Conservation (phyloP, 2,113 vertebrate species). For the Porphyrio hochstetteri region DNA sequence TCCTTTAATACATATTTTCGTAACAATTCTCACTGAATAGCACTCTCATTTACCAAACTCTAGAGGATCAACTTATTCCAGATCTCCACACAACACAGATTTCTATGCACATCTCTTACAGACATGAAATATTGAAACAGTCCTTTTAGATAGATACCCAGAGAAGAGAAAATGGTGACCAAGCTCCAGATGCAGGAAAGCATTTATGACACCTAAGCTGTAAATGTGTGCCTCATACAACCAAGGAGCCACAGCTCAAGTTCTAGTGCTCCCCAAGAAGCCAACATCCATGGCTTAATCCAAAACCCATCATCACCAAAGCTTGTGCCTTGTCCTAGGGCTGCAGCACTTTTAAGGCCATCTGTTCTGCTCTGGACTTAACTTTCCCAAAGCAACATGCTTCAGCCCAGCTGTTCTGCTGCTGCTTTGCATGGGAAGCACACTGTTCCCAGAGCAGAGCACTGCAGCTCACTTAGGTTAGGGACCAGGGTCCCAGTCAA, state of each 20-base stretch:
- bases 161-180: background rate
- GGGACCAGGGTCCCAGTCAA: background rate
- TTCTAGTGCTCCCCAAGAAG: background rate
- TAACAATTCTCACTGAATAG: background rate
- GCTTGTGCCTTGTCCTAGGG: background rate
- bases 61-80: background rate
- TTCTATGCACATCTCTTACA: background rate
- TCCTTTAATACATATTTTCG: background rate
- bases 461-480: background rate
- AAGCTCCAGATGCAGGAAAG: background rate
- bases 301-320: background rate
- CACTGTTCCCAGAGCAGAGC: background rate
- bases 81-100: background rate
- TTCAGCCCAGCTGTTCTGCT: background rate
- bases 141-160: background rate
- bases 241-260: background rate
- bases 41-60: background rate
- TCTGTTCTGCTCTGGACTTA: background rate
- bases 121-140: background rate
- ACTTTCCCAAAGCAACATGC: background rate
- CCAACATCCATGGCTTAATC: background rate
- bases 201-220: background rate
- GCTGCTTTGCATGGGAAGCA: background rate
- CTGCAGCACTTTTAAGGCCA: background rate
- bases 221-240: background rate